Conservation (phyloP, 2,797 vertebrate genomes). For the Sebastes paucispinis region DNA sequence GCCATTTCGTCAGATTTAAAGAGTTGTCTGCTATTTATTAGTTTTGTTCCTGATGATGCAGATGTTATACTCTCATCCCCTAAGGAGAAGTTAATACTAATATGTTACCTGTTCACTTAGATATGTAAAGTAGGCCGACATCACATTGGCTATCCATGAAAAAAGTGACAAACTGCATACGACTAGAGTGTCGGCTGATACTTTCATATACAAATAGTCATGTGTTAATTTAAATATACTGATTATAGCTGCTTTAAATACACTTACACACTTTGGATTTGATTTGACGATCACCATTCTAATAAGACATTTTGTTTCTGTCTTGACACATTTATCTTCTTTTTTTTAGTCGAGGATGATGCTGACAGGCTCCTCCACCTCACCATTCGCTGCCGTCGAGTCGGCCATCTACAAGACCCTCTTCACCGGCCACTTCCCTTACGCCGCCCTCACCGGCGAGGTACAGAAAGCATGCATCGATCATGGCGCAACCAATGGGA, state of each 20-base stretch:
- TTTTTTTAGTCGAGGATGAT: conserved; percentile 86
- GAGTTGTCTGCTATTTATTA: conserved; percentile 51
- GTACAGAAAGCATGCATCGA: conserved; percentile 12
- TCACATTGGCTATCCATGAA: not conserved
- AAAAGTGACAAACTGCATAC: not conserved
- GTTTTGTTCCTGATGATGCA: conserved; percentile 29
- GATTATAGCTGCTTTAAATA: not conserved
- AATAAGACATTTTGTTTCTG: not conserved
- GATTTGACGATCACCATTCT: not conserved
- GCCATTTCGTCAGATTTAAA: conserved; percentile 68
- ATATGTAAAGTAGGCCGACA: not conserved
- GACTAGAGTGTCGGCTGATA: not conserved
- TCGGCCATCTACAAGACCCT: conserved; percentile 82
- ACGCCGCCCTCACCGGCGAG: conserved; percentile 64
- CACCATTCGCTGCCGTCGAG: conserved; percentile 86
- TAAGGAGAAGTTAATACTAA: not conserved
- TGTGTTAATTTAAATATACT: not conserved
- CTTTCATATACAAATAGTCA: not conserved
- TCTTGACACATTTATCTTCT: not conserved
- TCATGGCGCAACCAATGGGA: not conserved
- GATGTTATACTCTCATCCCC: not conserved
- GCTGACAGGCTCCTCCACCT: conserved; percentile 80
- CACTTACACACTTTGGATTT: not conserved
- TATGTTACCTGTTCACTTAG: not conserved
- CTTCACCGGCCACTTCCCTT: conserved; percentile 80